phyloP scores from a whole-genome alignment of 2,888 invertebrate species.

The Ochlodes sylvanus region DNA sequence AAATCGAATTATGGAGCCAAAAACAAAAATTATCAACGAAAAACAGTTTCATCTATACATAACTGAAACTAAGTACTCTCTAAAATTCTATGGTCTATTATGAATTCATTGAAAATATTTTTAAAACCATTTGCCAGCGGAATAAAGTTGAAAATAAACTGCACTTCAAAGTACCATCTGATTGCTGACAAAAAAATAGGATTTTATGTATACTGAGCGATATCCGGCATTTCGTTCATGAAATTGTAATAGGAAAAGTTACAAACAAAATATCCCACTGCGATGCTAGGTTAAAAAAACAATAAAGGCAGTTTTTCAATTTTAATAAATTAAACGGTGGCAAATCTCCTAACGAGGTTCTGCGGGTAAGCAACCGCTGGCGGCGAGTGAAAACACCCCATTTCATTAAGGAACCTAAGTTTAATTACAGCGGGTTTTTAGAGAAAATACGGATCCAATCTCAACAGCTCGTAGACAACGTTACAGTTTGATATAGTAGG shows the following conservation, averaged over 20 bases:
- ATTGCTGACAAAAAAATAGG: too few species aligned
- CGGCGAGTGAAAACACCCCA: constrained; percentile 16
- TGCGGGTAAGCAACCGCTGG: constrained; percentile 4
- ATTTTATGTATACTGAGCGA: too few species aligned
- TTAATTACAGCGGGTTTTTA: constrained; percentile 24
- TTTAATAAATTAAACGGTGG: constrained; percentile 38
- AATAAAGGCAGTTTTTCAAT: constrained; percentile 33
- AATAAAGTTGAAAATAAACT: too few species aligned
- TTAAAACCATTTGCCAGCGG: too few species aligned
- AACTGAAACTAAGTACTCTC: too few species aligned
- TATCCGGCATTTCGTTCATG: too few species aligned
- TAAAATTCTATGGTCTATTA: too few species aligned
- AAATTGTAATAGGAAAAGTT: background rate
- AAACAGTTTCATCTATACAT: too few species aligned
- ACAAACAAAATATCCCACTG: constrained; percentile 1
- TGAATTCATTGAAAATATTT: too few species aligned
- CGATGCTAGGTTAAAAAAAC: constrained; percentile 31
- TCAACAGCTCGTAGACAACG: constrained; percentile 7
- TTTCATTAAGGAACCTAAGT: constrained; percentile 28
- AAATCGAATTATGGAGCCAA: too few species aligned
- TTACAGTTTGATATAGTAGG: background rate
- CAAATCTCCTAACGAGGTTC: constrained; percentile 25
- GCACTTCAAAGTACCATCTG: too few species aligned
- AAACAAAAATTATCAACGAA: too few species aligned
- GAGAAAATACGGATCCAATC: constrained; percentile 25